phyloP scores from a whole-genome alignment of 2,113 vertebrate genomes.

The Ceratotherium simum region DNA sequence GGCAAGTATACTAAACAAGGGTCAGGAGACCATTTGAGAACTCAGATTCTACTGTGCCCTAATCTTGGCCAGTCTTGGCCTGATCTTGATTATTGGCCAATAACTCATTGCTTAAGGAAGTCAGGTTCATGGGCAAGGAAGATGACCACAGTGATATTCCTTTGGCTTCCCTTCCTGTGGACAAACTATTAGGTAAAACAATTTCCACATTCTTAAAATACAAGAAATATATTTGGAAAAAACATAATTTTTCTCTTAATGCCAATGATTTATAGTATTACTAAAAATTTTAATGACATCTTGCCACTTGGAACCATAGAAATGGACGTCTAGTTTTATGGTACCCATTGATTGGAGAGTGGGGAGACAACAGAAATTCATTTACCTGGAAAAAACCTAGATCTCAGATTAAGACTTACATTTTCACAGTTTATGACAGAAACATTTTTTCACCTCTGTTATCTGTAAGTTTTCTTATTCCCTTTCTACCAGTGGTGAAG shows the following conservation, averaged over 20 bases:
- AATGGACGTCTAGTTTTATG: rapidly evolving
- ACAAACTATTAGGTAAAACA: not conserved
- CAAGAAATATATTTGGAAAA: not conserved
- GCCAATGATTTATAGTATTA: not conserved
- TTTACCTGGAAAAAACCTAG: not conserved
- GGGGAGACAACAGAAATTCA: not conserved
- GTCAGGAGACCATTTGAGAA: rapidly evolving
- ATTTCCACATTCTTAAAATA: not conserved
- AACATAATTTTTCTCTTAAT: not conserved
- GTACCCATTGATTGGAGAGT: not conserved
- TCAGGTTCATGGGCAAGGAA: not conserved
- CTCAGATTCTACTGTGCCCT: rapidly evolving
- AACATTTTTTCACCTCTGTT: rapidly evolving
- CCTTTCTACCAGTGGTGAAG: rapidly evolving
- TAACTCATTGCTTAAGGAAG: not conserved
- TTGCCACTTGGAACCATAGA: not conserved
- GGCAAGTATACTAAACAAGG: not conserved
- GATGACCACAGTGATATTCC: rapidly evolving
- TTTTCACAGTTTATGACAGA: not conserved
- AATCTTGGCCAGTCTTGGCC: rapidly evolving
- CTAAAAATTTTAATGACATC: not conserved
- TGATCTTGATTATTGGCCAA: too few relatives aligned
- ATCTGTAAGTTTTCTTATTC: too few relatives aligned
- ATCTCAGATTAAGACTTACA: rapidly evolving
- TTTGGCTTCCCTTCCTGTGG: not conserved